Base-by-base conservation (phyloP, 2,113 vertebrate genomes). In the Cyanistes caeruleus region DNA sequence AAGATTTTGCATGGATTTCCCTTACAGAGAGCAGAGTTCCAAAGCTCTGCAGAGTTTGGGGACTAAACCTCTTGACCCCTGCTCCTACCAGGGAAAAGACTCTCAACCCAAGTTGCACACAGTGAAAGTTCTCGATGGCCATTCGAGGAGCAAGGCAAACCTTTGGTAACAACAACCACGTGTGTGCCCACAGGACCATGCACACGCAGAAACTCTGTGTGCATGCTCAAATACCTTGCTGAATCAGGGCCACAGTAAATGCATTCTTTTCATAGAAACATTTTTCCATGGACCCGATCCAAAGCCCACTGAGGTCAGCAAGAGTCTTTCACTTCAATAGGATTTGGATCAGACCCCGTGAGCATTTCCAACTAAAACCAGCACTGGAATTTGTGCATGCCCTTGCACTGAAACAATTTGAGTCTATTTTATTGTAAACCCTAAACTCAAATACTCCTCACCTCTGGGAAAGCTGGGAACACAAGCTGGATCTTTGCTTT, bases 251-350 rank as follows among this genome's bases (percentile, higher is more conserved):
- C 90, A 94, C 56, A 80, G 88, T 91, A 87, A 96, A 93, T 63
- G 93, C 87, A 95, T 96, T 95, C 93, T 95, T 97, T 90, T 93
- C 84, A 90, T 46, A 92, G 92, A 96, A 95, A 95, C 70, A 65
- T 94, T 96, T 96, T 94, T 94, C 92, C 75, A 59, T 96, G 93
- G 93, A 95, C 15, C 43, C 53, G 67, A 84, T 96, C 93, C 95
- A 97, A 97, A 95, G 93, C 90, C 95, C 93, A 96, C 90, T 90
- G 84, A 96, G 95, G 96, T 96, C 96, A 96, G 83, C 76, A 83
- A 91, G 67, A 96, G 90, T 86, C 96, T 86, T 73, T 93, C 67
- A 90, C 93, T 96, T 95, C 94, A 95, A 70, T 48, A 90, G 93
- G 72, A 92, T 93, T 92, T 97, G 95, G 83, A 95, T 90, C 76